Evolutionary conservation across 2,888 invertebrate species (phyloP).

Genomic region (Sceliomorpha sp.): DNA sequence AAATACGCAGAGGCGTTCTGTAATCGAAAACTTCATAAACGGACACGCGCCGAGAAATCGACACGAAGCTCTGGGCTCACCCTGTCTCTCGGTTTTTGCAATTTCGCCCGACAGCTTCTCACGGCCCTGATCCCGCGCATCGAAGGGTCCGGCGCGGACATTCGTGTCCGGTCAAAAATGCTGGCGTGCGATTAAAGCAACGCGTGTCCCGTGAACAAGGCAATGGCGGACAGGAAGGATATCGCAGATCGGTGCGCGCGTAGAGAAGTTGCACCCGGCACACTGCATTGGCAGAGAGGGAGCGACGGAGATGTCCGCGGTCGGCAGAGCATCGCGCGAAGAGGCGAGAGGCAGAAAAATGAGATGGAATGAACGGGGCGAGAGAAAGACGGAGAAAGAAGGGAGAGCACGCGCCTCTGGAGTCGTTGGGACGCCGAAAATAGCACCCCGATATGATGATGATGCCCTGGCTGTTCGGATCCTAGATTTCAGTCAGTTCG

Average conservation of each 20-base stretch:
- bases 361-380: conserved; percentile 42
- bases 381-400: conserved; percentile 53
- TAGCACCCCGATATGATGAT: conserved; percentile 80
- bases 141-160: conserved; percentile 29
- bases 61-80: too few species aligned
- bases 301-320: conserved; percentile 41
- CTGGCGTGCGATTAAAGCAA: conserved; percentile 36
- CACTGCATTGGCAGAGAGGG: conserved; percentile 68
- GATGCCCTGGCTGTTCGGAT: conserved; percentile 78
- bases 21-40: too few species aligned
- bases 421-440: conserved; percentile 79
- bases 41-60: too few species aligned
- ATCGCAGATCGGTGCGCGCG: conserved; percentile 49
- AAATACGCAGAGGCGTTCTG: too few species aligned
- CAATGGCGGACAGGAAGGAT: conserved; percentile 48
- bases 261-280: conserved; percentile 80
- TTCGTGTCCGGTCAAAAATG: conserved; percentile 39
- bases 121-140: conserved; percentile 48
- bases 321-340: conserved; percentile 47
- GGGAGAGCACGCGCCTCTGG: conserved; percentile 72
- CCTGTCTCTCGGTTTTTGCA: too few species aligned
- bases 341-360: conserved; percentile 54
- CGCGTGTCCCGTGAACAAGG: conserved; percentile 6
- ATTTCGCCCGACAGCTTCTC: too few species aligned
- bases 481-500: conserved; percentile 80